Percentiles rank a stretch among this genome's conserved stretches.
Evolutionary conservation across 2,113 vertebrate genomes (phyloP).

Genomic region (Corythaixoides concolor): DNA sequence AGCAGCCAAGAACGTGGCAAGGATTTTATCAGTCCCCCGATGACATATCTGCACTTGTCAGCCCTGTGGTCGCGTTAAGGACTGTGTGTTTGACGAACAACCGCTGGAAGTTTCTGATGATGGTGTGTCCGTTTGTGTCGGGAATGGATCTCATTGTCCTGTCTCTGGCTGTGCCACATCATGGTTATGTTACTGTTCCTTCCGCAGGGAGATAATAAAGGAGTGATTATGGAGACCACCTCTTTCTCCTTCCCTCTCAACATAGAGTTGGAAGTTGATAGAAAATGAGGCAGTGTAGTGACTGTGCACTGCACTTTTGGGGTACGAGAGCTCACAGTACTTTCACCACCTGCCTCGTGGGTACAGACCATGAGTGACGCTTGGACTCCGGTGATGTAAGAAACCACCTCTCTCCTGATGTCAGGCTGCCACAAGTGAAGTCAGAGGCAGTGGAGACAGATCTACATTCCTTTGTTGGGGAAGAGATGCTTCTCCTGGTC

Average conservation of each 20-base stretch:
- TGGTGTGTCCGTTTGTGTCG: rapidly evolving
- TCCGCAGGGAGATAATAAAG: neutral
- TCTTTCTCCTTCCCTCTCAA: neutral
- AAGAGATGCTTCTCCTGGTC: neutral
- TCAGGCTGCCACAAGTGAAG: neutral
- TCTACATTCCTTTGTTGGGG: neutral
- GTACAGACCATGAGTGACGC: neutral
- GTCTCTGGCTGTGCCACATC: neutral
- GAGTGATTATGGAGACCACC: neutral
- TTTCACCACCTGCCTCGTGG: neutral
- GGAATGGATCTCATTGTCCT: neutral
- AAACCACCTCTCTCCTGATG: neutral
- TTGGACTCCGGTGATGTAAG: neutral
- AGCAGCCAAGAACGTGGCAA: neutral
- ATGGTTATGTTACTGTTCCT: neutral
- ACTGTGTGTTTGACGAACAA: neutral
- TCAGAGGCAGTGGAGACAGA: neutral
- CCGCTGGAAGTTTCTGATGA: neutral
- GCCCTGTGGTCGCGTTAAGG: neutral
- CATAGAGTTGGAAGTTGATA: neutral
- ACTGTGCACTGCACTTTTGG: neutral
- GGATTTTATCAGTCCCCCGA: neutral
- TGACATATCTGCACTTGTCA: neutral
- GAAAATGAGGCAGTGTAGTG: neutral
- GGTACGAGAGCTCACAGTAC: neutral